Percentiles rank a stretch among this genome's conserved stretches.
Conservation (phyloP, 2,888 invertebrate genomes). For the Arge pagana region DNA sequence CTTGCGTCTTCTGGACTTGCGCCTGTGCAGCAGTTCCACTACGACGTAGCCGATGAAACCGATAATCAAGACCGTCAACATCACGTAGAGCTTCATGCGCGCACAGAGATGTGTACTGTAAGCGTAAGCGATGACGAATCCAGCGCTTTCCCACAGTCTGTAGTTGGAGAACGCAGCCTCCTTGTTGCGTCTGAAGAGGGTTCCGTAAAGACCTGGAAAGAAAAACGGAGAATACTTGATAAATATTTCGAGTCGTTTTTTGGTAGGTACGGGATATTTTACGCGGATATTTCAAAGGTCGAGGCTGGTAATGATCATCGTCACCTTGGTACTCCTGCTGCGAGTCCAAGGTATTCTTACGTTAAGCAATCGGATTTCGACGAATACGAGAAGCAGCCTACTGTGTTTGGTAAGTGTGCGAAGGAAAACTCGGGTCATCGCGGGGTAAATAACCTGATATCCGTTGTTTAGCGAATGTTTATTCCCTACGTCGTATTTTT, state of each 20-base stretch:
- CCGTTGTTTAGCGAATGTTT: too few relatives aligned
- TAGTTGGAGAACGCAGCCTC: constrained; percentile 92
- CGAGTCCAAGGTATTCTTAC: too few relatives aligned
- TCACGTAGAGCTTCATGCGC: constrained; percentile 82
- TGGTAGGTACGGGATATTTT: too few relatives aligned
- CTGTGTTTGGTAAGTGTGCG: too few relatives aligned
- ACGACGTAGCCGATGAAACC: constrained; percentile 79
- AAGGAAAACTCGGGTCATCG: too few relatives aligned
- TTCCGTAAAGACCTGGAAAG: constrained; percentile 78
- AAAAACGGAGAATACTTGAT: constrained; percentile 22
- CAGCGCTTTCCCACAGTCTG: constrained; percentile 87
- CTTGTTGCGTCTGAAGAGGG: constrained; percentile 84
- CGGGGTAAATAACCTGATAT: too few relatives aligned
- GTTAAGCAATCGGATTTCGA: too few relatives aligned
- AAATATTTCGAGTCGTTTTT: neutral
- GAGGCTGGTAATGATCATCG: too few relatives aligned
- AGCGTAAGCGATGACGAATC: constrained; percentile 88
- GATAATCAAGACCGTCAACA: constrained; percentile 74
- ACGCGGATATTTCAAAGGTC: too few relatives aligned
- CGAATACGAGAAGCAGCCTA: too few relatives aligned
- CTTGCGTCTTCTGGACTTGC: constrained; percentile 76
- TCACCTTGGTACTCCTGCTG: too few relatives aligned
- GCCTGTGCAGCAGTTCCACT: constrained; percentile 81
- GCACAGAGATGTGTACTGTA: constrained; percentile 87
- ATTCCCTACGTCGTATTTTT: too few relatives aligned